These are phyloP conservation scores for Beris morrisii DNA, from an alignment of 2,888 invertebrate species.

Conservation along the genomic window DNA sequence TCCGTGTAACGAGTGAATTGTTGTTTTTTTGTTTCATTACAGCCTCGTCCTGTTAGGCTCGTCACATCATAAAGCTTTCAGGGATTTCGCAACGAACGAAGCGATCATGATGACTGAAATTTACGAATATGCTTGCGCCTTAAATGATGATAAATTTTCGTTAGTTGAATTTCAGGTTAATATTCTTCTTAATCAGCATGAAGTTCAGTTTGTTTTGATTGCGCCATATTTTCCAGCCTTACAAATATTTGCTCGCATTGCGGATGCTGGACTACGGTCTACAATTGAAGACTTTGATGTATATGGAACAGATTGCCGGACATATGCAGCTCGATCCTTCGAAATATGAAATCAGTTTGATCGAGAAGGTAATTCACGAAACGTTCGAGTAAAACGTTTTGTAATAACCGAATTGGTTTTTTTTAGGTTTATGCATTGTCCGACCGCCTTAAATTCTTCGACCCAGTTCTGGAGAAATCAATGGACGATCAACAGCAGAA, in stretches of 20 bases:
- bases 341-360: constrained; percentile 59
- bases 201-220: background rate
- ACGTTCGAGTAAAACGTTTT: constrained; percentile 10
- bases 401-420: background rate
- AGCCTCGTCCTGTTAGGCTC: constrained; percentile 82
- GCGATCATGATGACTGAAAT: constrained; percentile 94
- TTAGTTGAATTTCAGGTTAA: constrained; percentile 74
- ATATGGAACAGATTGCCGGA: constrained; percentile 77
- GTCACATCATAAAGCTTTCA: constrained; percentile 65
- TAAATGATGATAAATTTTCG: constrained; percentile 73
- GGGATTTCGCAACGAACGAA: constrained; percentile 73
- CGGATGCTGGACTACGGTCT: constrained; percentile 78
- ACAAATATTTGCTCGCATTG: constrained; percentile 80
- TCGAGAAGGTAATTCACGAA: constrained; percentile 55
- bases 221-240: constrained; percentile 62
- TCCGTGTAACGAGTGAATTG: background rate
- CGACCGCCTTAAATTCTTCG: constrained; percentile 70
- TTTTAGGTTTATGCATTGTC: constrained; percentile 59
- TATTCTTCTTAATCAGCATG: background rate
- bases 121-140: constrained; percentile 87
- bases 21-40: background rate
- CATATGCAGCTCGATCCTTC: constrained; percentile 65
- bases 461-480: constrained; percentile 59
- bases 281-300: constrained; percentile 77
- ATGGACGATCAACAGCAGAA: constrained; percentile 50